These are phyloP conservation scores for Sus cebifrons DNA, from an alignment of 2,797 vertebrate species.

Conservation along the genomic window DNA sequence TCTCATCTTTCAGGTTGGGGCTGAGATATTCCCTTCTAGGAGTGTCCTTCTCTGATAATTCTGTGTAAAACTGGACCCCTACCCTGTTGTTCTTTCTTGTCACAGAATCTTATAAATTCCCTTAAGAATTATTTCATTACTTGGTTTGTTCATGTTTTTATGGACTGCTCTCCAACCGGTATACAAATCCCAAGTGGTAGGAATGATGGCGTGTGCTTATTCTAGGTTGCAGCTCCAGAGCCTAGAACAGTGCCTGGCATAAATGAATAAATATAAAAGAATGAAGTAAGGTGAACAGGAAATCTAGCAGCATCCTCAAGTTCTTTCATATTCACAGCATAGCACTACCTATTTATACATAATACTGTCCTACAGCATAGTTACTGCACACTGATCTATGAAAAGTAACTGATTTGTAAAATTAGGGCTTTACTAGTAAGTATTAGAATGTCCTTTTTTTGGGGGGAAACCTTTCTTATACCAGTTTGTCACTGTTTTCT, in stretches of 20 bases:
- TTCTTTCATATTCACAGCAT: neutral
- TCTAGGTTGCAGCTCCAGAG: neutral
- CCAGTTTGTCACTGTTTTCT: conserved; percentile 29
- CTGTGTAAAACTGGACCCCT: neutral
- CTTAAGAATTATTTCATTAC: neutral
- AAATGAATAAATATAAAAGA: neutral
- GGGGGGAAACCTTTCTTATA: neutral
- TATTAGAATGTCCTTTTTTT: neutral
- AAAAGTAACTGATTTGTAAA: neutral
- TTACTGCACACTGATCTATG: neutral
- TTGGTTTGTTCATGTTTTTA: conserved; percentile 46
- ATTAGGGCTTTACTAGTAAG: neutral
- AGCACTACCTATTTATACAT: neutral
- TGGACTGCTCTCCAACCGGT: neutral
- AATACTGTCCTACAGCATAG: neutral
- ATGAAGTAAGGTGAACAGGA: neutral
- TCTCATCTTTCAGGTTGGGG: neutral
- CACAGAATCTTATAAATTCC: neutral
- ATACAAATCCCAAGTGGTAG: neutral
- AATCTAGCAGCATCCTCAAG: neutral
- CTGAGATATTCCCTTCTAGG: conserved; percentile 24
- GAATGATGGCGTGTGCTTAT: neutral
- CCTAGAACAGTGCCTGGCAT: neutral
- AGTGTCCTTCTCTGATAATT: conserved; percentile 37
- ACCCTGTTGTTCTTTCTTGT: neutral